Conservation (phyloP, 2,797 vertebrate genomes). For the Trachurus trachurus region DNA sequence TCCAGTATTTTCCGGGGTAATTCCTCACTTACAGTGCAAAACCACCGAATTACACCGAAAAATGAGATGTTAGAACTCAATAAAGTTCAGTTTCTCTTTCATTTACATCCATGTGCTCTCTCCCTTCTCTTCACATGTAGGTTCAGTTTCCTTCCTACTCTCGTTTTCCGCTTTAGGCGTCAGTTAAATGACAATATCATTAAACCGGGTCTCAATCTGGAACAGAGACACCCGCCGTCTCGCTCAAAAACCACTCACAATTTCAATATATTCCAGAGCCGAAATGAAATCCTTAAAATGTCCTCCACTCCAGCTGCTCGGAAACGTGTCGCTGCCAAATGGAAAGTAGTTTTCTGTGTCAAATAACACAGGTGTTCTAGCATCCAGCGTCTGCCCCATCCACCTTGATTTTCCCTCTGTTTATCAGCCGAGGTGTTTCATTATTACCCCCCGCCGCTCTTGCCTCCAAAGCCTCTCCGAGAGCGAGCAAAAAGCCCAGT, state of each 20-base stretch:
- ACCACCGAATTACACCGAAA: neutral
- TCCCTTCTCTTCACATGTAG: neutral
- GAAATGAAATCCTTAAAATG: neutral
- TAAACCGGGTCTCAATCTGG: neutral
- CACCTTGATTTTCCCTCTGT: slow-evolving; percentile 32
- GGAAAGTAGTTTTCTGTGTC: slow-evolving; percentile 10
- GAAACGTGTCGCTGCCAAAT: neutral
- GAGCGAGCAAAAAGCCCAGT: slow-evolving; percentile 3
- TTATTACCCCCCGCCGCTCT: slow-evolving; percentile 22
- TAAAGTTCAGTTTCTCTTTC: neutral
- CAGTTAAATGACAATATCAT: neutral
- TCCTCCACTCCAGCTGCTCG: neutral
- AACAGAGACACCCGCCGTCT: neutral
- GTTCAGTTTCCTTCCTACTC: neutral
- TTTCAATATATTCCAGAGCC: neutral
- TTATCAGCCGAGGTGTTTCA: slow-evolving; percentile 44
- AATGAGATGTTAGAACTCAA: neutral
- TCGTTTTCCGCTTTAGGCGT: neutral
- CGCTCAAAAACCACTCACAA: neutral
- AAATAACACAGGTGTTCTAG: slow-evolving; percentile 10
- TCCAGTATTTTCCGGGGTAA: neutral
- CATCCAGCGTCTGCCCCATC: slow-evolving; percentile 8
- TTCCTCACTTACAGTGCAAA: neutral
- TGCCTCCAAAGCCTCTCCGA: slow-evolving; percentile 26
- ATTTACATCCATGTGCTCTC: neutral